Conservation (phyloP, 2,113 vertebrate genomes). For the Notothenia coriiceps region DNA sequence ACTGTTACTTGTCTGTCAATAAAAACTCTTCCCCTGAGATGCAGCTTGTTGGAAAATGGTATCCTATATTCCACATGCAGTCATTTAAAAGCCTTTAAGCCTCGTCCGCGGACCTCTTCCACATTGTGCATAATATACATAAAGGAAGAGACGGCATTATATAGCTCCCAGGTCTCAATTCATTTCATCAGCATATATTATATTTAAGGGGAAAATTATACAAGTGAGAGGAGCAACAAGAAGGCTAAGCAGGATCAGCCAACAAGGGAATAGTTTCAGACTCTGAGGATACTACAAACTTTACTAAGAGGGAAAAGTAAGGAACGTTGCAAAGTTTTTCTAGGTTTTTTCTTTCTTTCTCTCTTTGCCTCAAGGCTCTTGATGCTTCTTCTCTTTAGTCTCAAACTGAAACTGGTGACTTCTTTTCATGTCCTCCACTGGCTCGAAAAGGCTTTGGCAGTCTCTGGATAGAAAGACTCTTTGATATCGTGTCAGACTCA, state of each 20-base stretch:
- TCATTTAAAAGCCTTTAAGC: neutral
- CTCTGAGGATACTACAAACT: neutral
- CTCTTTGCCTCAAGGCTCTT: neutral
- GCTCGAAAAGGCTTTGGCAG: constrained; percentile 13
- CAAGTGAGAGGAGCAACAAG: neutral
- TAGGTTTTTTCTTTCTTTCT: neutral
- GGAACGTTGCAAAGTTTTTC: neutral
- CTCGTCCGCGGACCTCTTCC: neutral
- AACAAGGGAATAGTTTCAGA: neutral
- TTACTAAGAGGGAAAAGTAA: neutral
- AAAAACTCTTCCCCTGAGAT: neutral
- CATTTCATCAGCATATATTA: constrained; percentile 33
- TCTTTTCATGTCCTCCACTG: constrained; percentile 14
- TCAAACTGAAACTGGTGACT: neutral
- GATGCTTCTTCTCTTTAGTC: neutral
- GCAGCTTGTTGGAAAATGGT: neutral
- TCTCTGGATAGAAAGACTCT: neutral
- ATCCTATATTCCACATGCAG: neutral
- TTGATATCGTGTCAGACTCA: constrained; percentile 21
- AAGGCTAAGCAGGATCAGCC: neutral
- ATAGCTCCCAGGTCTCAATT: neutral
- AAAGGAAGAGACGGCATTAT: neutral
- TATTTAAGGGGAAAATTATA: constrained; percentile 19
- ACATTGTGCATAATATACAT: neutral
- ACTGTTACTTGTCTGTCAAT: neutral